A percentile compares a stretch with the other conserved stretches of the same genome.
Conservation (phyloP, 2,113 vertebrate species). For the Speoplatyrhinus poulsoni region DNA sequence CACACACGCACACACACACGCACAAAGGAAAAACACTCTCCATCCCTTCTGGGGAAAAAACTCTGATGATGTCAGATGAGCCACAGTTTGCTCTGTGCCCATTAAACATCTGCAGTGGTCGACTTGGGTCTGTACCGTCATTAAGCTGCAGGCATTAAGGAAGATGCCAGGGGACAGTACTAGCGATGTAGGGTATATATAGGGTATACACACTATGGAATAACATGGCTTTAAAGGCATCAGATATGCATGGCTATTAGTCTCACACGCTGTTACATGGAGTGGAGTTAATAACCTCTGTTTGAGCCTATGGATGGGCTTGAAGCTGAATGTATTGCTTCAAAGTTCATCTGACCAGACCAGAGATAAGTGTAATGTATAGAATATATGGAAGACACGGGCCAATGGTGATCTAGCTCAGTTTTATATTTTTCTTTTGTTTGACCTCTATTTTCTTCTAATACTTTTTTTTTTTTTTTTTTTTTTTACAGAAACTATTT, state of each 20-base stretch:
- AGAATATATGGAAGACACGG: constrained; percentile 13
- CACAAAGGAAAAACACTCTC: constrained; percentile 38
- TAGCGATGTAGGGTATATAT: constrained; percentile 10
- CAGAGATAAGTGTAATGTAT: constrained; percentile 17
- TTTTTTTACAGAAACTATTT: neutral
- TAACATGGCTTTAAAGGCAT: constrained; percentile 33
- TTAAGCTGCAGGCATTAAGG: constrained; percentile 61
- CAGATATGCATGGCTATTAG: constrained; percentile 46
- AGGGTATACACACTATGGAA: constrained; percentile 6
- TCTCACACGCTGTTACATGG: constrained; percentile 18
- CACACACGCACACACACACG: neutral
- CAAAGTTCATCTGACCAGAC: constrained; percentile 26
- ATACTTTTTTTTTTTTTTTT: neutral
- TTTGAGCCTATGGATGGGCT: constrained; percentile 52
- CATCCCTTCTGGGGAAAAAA: constrained; percentile 35
- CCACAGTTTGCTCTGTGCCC: constrained; percentile 42
- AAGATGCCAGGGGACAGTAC: constrained; percentile 36
- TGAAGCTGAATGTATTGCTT: constrained; percentile 39
- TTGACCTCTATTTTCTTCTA: neutral
- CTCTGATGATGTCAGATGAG: constrained; percentile 51
- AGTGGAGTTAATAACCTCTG: constrained; percentile 42
- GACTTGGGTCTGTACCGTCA: constrained; percentile 38
- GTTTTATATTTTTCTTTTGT: neutral
- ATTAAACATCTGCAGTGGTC: constrained; percentile 58
- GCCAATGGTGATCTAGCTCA: neutral